Evolutionary conservation across 1,140 invertebrate species (phyloP), one percentile per base, ranked within the genome.

Genomic region (Drosophila pseudoobscura): DNA sequence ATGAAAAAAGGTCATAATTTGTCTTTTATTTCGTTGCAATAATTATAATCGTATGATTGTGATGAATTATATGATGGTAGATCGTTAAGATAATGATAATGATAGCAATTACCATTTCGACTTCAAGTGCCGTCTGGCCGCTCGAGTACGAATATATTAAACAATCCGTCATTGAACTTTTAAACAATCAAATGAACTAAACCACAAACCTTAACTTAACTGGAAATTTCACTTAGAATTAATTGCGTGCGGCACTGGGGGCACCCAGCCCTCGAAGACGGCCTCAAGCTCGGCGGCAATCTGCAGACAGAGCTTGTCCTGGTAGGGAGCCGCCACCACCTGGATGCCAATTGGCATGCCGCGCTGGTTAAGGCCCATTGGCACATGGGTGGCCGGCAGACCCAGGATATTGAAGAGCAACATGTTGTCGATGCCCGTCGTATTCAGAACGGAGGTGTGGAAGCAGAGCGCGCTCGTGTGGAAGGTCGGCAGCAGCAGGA

Each of bases 241-340:
- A 3, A 49, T 59, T 45, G 35, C 45, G 45, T 88, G 84, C 13
- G 49, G 92, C 53, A 92, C 88, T 1, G 90, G 89, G 4, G 89
- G 83, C 29, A 83, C 75, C 97, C 97, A 98, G 3, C 97, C 97
- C 13, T 96, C 95, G 88, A 97, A 96, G 1, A 92, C 94, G 58
- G 92, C 93, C 85, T 97, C 96, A 11, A 98, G 88, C 68, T 96
- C 94, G 69, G 92, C 88, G 2, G 97, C 97, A 8, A 97, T 94
- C 8, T 95, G 94, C 35, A 98, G 89, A 60, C 95, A 96, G 0
- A 97, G 89, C 60, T 95, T 93, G 90, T 98, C 97, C 89, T 95
- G 93, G 83, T 94, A 91, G 2, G 93, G 93, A 0, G 92, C 94
- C 1, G 94, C 94, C 47, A 95, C 92, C 73, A 95, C 94, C 92